Evolutionary conservation across 2,888 invertebrate genomes (phyloP), one percentile per base, ranked within the genome.

Genomic region (Spicauda simplicius): DNA sequence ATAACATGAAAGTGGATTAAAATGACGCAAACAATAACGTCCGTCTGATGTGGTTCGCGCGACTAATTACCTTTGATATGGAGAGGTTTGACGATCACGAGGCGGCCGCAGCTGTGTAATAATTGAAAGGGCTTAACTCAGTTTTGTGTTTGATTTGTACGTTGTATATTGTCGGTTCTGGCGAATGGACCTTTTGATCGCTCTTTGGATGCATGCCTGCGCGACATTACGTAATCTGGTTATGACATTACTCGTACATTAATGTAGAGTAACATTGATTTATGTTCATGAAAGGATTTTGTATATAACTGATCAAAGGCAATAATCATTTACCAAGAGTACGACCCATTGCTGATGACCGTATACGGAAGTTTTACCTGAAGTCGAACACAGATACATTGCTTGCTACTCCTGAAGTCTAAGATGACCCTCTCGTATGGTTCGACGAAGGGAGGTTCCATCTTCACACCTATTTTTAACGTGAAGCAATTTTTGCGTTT

Each of bases 51-150:
- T 48, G 65, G 59, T 60, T 60, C 33, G 33, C 45, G 50, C 55
- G 55, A 33, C 54, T 54, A 65, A 59, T 59, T 59, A 65, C 48
- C 33, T 60, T 66, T 66, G 60, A 66, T 55, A 66, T 65, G 48
- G 54, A 65, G 60, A 65, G 65, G 54, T 54, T 65, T 59, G 65
- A 48, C 65, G 54, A 59, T 59, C 41, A 18, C 45, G 48, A 18
- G 12, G 45, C 65, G 19, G 11, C 59, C n/a, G 30, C 65, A 53
- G 30, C 58, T n/a, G 54, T 58, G 52, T 59, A 58, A 59, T 65
- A 65, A 59, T 65, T 65, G 59, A 65, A 58, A 65, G 65, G 65
- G 58, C 58, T 65, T 65, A 65, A 65, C 65, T 59, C 65, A 54
- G 58, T 30, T 65, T 59, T 54, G 58, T 59, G 48, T 65, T 65